Percentiles rank a stretch among this genome's conserved stretches.
These are phyloP conservation scores for Hyles vespertilio DNA, from an alignment of 1,140 invertebrate genomes.

Conservation along the genomic window DNA sequence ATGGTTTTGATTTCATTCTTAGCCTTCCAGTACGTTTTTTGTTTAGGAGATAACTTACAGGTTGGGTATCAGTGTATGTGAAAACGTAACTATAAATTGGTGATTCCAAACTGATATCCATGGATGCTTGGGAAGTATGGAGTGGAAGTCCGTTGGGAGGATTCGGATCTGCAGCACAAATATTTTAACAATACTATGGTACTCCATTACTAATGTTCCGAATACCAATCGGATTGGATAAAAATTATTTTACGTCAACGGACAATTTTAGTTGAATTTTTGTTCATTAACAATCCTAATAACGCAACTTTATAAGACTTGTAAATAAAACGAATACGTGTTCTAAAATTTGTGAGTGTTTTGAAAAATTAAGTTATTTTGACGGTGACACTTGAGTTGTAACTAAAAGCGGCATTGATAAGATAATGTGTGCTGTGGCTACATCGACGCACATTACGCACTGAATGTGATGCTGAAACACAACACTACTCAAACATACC, in stretches of 20 bases:
- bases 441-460: conserved; percentile 24
- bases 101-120: conserved; percentile 47
- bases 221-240: no score
- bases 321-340: no score
- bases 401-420: conserved; percentile 21
- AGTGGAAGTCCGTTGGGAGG: conserved; percentile 39
- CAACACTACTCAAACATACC: conserved; percentile 47
- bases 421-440: conserved; percentile 31
- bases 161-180: conserved; percentile 44
- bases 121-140: conserved; percentile 51
- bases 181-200: conserved; percentile 3
- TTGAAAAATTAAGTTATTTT: no score
- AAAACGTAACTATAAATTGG: conserved; percentile 15
- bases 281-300: no score
- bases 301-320: no score
- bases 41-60: conserved; percentile 30
- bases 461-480: conserved; percentile 24
- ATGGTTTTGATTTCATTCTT: conserved; percentile 10
- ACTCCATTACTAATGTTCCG: neutral
- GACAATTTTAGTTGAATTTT: no score
- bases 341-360: no score
- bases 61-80: conserved; percentile 7
- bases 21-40: conserved; percentile 15
- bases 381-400: no score
- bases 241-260: no score